Evolutionary conservation across 1,140 invertebrate genomes (phyloP), one percentile per base, ranked within the genome.

Genomic region (Acromyrmex heyeri): DNA sequence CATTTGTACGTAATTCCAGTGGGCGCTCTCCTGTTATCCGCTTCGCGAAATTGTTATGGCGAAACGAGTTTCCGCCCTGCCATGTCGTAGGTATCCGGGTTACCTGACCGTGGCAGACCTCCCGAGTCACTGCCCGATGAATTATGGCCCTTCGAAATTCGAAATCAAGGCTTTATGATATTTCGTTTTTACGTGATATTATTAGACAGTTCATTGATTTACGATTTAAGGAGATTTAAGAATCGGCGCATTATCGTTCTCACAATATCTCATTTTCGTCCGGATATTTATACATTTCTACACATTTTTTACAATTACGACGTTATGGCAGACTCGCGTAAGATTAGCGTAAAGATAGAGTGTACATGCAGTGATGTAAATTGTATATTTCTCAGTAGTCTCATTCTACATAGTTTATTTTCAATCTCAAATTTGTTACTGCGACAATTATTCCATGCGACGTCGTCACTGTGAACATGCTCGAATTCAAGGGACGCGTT

Each of bases 1-100:
- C 91, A 93, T 93, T 92, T 91, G 86, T 93, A 93, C 91, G 90
- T 94, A 92, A 93, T 94, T 94, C 90, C 88, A 69, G 30, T 53
- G 86, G 64, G 81, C 81, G 81, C 73, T 88, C 86, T 86, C 85
- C 59, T 85, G 86, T 91, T 88, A 89, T 88, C 90, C 91, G 88
- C 85, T 62, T 38, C 85, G 57, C 62, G 64, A 83, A 91, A 92
- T 91, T 92, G 90, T 92, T 88, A 91, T 85, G 79, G 76, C 79
- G 30, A 85, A 78, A 85, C 78, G 78, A 88, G 81, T 88, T 88
- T 73, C 50, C 72, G 87, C 53, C 24, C 62, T 48, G 75, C n/a
- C 64, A 59, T 67, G 65, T 57, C 30, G 86, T 38, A 83, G 38
- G 69, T 38, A 77, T 34, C 21, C 57, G 50, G 69, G 59, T 57